A percentile compares a stretch with the other conserved stretches of the same genome.
Evolutionary conservation across 1,140 invertebrate genomes (phyloP).

Genomic region (Musca domestica): DNA sequence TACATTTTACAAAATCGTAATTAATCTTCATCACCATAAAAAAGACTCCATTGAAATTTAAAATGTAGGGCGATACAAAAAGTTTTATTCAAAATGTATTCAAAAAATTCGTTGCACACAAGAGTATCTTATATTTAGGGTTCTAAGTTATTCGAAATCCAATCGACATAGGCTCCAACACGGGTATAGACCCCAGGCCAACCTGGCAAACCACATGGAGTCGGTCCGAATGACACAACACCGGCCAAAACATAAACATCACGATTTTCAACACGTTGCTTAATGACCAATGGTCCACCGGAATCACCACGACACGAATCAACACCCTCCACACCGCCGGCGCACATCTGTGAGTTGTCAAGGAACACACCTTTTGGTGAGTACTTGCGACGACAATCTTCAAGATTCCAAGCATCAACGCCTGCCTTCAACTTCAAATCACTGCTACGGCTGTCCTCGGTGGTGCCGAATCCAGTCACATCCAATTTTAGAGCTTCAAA

Average conservation of each 20-base stretch:
- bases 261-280: constrained; percentile 24
- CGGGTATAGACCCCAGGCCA: constrained; percentile 78
- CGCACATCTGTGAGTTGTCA: constrained; percentile 38
- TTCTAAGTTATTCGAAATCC: constrained; percentile 61
- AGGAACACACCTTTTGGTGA: not conserved
- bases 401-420: constrained; percentile 29
- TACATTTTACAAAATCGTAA: too few relatives aligned
- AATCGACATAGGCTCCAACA: constrained; percentile 65
- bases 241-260: constrained; percentile 26
- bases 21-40: too few relatives aligned
- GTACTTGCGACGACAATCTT: constrained; percentile 31
- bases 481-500: constrained; percentile 60
- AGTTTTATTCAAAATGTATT: too few relatives aligned
- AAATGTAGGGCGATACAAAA: too few relatives aligned
- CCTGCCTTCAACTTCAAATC: constrained; percentile 36
- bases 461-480: constrained; percentile 80
- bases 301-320: constrained; percentile 45
- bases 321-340: constrained; percentile 32
- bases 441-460: constrained; percentile 55
- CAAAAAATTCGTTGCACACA: not conserved
- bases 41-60: too few relatives aligned
- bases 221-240: constrained; percentile 76
- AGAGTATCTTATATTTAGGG: constrained; percentile 5
- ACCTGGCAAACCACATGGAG: constrained; percentile 66
- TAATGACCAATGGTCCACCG: constrained; percentile 40